These are phyloP conservation scores for Drepana falcataria DNA, from an alignment of 2,888 invertebrate species.

Conservation along the genomic window DNA sequence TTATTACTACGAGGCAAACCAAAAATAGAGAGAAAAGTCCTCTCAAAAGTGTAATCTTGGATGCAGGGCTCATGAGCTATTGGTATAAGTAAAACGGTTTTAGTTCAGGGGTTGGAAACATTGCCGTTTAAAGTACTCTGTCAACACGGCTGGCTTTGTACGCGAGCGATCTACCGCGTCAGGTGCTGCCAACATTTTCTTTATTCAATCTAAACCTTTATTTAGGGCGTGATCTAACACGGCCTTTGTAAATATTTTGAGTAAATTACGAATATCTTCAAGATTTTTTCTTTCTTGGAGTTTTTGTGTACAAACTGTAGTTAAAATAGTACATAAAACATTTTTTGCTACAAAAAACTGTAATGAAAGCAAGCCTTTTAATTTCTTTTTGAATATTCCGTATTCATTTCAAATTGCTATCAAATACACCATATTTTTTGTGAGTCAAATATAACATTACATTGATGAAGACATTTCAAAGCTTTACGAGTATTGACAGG, in stretches of 20 bases:
- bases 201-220: constrained; percentile 20
- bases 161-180: constrained; percentile 18
- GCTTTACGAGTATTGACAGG: neutral
- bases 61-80: constrained; percentile 29
- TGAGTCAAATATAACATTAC: too few relatives aligned
- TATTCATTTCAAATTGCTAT: too few relatives aligned
- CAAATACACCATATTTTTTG: too few relatives aligned
- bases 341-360: too few relatives aligned
- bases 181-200: constrained; percentile 36
- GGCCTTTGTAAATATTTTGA: constrained; percentile 23
- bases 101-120: constrained; percentile 41
- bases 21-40: neutral
- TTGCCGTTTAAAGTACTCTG: constrained; percentile 41
- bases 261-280: neutral
- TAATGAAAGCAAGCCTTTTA: too few relatives aligned
- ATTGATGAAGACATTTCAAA: neutral
- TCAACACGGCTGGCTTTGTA: constrained; percentile 35
- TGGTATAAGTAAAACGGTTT: constrained; percentile 46
- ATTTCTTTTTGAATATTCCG: too few relatives aligned
- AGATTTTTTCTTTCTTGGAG: neutral
- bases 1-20: too few relatives aligned
- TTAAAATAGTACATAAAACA: too few relatives aligned
- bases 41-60: neutral
- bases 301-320: too few relatives aligned
- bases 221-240: constrained; percentile 26